phyloP scores from a whole-genome alignment of 2,888 invertebrate species.

The Aleiodes alternator region DNA sequence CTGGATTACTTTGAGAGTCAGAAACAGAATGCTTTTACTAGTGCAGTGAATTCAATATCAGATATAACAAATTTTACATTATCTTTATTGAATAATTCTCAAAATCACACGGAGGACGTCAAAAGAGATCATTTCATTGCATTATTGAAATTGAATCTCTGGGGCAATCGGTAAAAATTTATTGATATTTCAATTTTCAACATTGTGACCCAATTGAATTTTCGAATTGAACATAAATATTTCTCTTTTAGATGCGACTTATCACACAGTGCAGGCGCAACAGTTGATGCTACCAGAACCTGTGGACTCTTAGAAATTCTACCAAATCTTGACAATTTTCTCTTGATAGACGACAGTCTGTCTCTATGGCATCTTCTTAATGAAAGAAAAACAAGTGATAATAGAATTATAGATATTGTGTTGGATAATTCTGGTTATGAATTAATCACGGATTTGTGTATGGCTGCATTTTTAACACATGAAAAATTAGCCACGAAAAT shows the following conservation, averaged over 20 bases:
- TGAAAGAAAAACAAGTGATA: slow-evolving; percentile 69
- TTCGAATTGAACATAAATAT: not conserved
- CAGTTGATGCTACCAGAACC: slow-evolving; percentile 76
- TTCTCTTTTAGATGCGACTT: slow-evolving; percentile 84
- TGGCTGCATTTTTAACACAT: slow-evolving; percentile 87
- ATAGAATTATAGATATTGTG: slow-evolving; percentile 80
- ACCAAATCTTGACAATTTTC: slow-evolving; percentile 77
- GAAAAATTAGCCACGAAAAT: slow-evolving; percentile 81
- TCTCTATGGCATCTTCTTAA: slow-evolving; percentile 77
- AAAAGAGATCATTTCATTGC: slow-evolving; percentile 77
- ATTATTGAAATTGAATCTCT: slow-evolving; percentile 85
- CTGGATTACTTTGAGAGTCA: slow-evolving; percentile 88
- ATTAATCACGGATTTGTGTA: slow-evolving; percentile 90
- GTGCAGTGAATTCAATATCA: slow-evolving; percentile 77
- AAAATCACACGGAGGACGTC: slow-evolving; percentile 72
- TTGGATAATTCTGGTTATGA: slow-evolving; percentile 97
- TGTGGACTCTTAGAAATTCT: slow-evolving; percentile 78
- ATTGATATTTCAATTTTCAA: not conserved
- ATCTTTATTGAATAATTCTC: slow-evolving; percentile 61
- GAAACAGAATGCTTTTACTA: slow-evolving; percentile 81
- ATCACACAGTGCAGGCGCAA: slow-evolving; percentile 87
- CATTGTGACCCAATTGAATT: not conserved
- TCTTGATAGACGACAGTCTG: slow-evolving; percentile 81
- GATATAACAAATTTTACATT: slow-evolving; percentile 76
- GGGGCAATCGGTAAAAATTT: slow-evolving; percentile 86